Evolutionary conservation across 2,113 vertebrate genomes (phyloP), one percentile per base, ranked within the genome.

Genomic region (Semnornis frantzii): DNA sequence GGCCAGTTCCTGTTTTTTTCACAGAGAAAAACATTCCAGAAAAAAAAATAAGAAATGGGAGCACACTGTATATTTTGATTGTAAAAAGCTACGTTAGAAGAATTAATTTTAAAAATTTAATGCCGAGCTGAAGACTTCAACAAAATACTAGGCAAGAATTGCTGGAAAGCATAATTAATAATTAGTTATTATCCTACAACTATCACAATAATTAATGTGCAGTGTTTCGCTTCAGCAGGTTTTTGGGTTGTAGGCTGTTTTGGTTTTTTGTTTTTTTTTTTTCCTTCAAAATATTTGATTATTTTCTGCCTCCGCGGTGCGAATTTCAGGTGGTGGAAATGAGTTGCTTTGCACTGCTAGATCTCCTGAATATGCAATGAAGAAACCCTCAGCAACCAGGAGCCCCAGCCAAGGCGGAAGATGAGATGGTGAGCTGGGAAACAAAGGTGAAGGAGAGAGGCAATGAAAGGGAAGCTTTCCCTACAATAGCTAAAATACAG

Each of bases 281-380:
- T 16, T 18, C 30, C 31, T 94, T 87, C 85, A 87, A 96, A 95
- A 95, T 94, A 95, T 96, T 95, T 97, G 93, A 95, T 96, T 94
- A 52, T 89, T 94, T 97, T 94, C 91, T 97, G 93, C 93, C 79
- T 95, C 72, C 62, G 52, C 3, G 5, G 83, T 84, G 85, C 7
- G 21, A 58, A 90, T 96, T 94, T 96, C 93, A 94, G 95, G 90
- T 94, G 93, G 77, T 90, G 94, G 58, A 95, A 96, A 96, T 95
- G 87, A 96, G 90, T 94, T 95, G 93, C 90, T 84, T 90, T 96
- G 94, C 93, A 90, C 87, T 21, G 77, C 87, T 52, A 84, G 91
- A 87, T 81, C 96, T 96, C 83, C 89, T 96, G 96, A 95, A 96
- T 97, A 95, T 97, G 94, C 95, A 96, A 96, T 94, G 93, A 95